These are phyloP conservation scores for Acanthococcus lagerstroemiae DNA, from an alignment of 2,888 invertebrate genomes.

Conservation along the genomic window DNA sequence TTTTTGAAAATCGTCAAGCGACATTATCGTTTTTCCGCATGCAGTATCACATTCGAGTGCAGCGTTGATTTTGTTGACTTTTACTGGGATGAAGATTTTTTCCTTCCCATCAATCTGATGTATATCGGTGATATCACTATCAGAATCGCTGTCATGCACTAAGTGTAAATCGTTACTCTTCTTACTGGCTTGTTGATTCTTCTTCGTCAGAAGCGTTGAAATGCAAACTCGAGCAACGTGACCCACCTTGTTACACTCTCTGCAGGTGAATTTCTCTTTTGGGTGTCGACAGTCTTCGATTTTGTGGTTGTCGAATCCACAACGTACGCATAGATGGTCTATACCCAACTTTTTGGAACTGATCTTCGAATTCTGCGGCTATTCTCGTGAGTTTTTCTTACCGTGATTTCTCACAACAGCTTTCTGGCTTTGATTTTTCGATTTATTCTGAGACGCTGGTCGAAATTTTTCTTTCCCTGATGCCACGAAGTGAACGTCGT, in stretches of 20 bases:
- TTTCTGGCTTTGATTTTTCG: neutral
- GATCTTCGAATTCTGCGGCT: neutral
- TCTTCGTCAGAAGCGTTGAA: neutral
- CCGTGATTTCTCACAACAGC: neutral
- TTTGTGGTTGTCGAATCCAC: neutral
- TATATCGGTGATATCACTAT: neutral
- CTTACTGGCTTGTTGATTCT: neutral
- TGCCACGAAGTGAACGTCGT: neutral
- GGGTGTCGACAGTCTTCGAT: neutral
- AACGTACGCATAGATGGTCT: neutral
- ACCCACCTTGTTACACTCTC: neutral
- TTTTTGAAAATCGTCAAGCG: neutral
- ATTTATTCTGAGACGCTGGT: neutral
- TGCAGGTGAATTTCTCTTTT: neutral
- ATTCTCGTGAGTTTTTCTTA: neutral
- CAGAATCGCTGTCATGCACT: neutral
- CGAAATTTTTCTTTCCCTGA: neutral
- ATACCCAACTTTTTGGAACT: neutral
- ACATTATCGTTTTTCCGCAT: neutral
- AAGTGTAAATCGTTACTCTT: neutral
- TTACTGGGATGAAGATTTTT: neutral
- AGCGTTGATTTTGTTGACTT: neutral
- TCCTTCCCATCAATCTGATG: neutral
- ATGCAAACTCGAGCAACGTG: neutral
- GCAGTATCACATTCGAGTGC: neutral